Base-by-base conservation (phyloP, 2,888 invertebrate genomes). In the Drosophila anomalata region DNA sequence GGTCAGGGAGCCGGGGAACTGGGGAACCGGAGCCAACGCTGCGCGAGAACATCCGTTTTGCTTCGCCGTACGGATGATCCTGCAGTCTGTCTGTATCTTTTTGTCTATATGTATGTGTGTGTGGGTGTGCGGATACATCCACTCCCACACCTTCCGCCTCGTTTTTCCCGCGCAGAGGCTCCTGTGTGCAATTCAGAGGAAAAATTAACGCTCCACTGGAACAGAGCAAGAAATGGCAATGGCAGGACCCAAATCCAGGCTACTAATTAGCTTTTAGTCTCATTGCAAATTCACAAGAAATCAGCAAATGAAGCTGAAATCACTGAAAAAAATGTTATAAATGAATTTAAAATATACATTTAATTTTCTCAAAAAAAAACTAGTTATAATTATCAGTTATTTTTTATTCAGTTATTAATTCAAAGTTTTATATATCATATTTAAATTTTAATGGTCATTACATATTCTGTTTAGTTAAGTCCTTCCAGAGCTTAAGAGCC, bases 181-280 rank as follows among this genome's bases (percentile, higher is more conserved):
- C 33, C 55, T 68, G 58, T 75, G 69, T 61, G 52, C 60, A 62
- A 47, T 56, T 69, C 69, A 42, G 55, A 63, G 44, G 17, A 60
- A 60, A 63, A 63, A 63, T 75, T 65, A 74, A 72, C 67, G 62
- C 73, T 63, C 66, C 70, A 58, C 46, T 63, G 55, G 17, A 58
- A 57, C 62, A 24, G 14, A n/a, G 24, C 14, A 31, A 12, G 44
- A 46, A 22, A 61, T 74, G 79, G 55, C 36, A 71, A 71, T 77
- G 8, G 53, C 12, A n/a, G 26, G 42, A 17, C 75, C 61, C 17
- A 44, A 66, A 33, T 53, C 61, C 68, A 67, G 24, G 70, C 70
- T 60, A 66, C 87, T 90, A 90, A 90, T 89, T 90, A 89, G 83
- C 77, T 78, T 83, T 76, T 75, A 74, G 76, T 75, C 59, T 77